phyloP scores from a whole-genome alignment of 2,888 invertebrate genomes.

The Dexiosoma caninum region DNA sequence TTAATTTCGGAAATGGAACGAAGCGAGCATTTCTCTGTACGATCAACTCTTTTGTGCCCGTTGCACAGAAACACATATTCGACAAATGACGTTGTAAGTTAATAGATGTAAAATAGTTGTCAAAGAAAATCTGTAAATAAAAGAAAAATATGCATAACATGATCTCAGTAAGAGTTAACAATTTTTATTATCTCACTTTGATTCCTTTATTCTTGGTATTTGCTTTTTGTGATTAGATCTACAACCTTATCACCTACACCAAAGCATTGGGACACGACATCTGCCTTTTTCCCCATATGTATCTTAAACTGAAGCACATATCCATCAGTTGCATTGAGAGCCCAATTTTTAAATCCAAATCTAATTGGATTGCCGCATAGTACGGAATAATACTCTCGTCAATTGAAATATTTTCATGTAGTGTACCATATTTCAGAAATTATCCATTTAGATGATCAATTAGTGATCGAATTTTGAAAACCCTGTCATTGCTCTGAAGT shows the following conservation, averaged over 20 bases:
- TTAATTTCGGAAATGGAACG: slow-evolving; percentile 5
- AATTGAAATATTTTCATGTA: too few relatives aligned
- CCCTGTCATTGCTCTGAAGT: too few relatives aligned
- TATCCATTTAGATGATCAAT: too few relatives aligned
- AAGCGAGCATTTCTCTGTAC: too few relatives aligned
- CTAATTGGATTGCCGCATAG: too few relatives aligned
- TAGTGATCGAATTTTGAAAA: too few relatives aligned
- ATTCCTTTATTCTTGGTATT: slow-evolving; percentile 2
- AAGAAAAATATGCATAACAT: too few relatives aligned
- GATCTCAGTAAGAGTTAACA: neutral
- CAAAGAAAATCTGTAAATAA: too few relatives aligned
- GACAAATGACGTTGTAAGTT: neutral
- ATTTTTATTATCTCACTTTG: neutral
- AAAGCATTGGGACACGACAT: neutral
- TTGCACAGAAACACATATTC: neutral
- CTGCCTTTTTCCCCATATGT: neutral
- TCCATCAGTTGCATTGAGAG: neutral
- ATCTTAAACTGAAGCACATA: neutral
- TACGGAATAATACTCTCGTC: too few relatives aligned
- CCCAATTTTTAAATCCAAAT: too few relatives aligned
- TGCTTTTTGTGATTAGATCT: neutral
- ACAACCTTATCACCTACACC: slow-evolving; percentile 13
- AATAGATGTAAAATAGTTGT: neutral
- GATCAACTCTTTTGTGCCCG: neutral
- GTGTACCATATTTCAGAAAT: too few relatives aligned